Base-by-base conservation (phyloP, 2,888 invertebrate genomes). In the Microctonus hyperodae region DNA sequence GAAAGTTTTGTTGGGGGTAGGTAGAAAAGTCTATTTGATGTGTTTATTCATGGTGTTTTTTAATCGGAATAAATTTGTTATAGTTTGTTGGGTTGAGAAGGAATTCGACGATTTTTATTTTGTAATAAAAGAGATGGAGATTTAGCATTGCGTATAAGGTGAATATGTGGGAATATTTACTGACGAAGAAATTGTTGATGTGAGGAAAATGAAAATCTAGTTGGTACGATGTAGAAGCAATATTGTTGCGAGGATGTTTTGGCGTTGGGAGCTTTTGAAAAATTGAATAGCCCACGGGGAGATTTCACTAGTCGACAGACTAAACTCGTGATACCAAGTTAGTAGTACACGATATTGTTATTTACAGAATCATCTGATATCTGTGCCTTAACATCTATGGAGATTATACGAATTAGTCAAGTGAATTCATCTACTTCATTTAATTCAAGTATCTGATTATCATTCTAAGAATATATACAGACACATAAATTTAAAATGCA, bases 211-310 rank as follows among this genome's bases (percentile, higher is more conserved):
- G 37, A 50, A 64, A 56, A 64, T 57, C 50, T 60, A 68, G 23
- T 55, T 7, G 16, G 16, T 44, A 44, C 44, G 16, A 44, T 65
- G 55, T 13, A 44, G 55, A n/a, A 58, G 63, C 58, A 56, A 71
- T 68, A 69, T 68, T 63, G 65, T 69, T 63, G 50, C 35, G 64
- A 69, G 63, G 59, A 64, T 66, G 63, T 66, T 68, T 57, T 65
- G 23, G 68, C 57, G 48, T 55, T 62, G 58, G 64, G 37, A 67
- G 68, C 68, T 71, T 69, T 68, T 58, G 63, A 62, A 44, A 71
- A 69, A 71, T 71, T 69, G 62, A 69, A 71, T 71, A 66, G 68
- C 66, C 68, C 62, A 64, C 62, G 23, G 58, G 40, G 7, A 58
- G 37, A 40, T 13, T 37, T 7, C 16, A n/a, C n/a, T 44, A 16